Evolutionary conservation across 2,888 invertebrate genomes (phyloP).

Genomic region (Stenurella melanura): DNA sequence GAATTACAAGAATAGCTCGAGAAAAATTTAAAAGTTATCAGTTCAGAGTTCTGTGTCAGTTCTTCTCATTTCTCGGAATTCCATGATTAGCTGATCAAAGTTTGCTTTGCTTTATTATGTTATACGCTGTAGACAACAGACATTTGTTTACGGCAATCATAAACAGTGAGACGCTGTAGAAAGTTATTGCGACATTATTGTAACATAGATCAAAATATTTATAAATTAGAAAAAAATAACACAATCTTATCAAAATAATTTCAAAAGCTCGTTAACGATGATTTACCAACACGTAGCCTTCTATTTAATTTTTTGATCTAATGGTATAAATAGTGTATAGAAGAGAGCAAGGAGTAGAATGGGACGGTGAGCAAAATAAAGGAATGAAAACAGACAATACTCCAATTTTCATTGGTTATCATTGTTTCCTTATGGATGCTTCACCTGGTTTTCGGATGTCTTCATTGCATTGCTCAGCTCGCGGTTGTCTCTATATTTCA

Average conservation of each 20-base stretch:
- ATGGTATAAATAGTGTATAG: too few relatives aligned
- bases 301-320: too few relatives aligned
- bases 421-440: too few relatives aligned
- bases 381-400: too few relatives aligned
- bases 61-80: conserved; percentile 52
- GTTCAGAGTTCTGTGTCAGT: conserved; percentile 43
- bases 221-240: not conserved
- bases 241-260: not conserved
- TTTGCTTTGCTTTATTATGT: conserved; percentile 38
- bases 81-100: conserved; percentile 47
- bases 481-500: too few relatives aligned
- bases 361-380: too few relatives aligned
- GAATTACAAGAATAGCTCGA: not conserved
- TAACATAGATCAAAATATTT: not conserved
- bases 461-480: too few relatives aligned
- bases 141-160: conserved; percentile 25
- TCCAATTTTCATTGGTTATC: too few relatives aligned
- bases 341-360: too few relatives aligned
- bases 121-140: conserved; percentile 28
- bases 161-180: conserved; percentile 22
- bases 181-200: conserved; percentile 13
- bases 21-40: conserved; percentile 38
- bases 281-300: too few relatives aligned
- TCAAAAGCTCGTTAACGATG: not conserved
- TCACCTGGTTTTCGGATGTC: too few relatives aligned